These are phyloP conservation scores for Idaea straminata DNA, from an alignment of 2,888 invertebrate species.

Conservation along the genomic window DNA sequence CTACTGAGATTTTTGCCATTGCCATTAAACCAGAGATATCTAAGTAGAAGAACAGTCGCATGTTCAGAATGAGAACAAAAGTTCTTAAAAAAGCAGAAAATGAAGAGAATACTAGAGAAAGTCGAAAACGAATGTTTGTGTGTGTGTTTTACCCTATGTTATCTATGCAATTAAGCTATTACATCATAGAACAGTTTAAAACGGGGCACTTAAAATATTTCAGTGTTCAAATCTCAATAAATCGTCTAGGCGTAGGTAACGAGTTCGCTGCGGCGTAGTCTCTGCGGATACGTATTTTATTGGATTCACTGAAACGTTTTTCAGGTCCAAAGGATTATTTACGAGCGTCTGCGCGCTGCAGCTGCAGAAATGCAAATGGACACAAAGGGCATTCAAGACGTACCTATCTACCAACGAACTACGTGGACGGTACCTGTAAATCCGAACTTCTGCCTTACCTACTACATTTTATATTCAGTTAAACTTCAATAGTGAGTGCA, in stretches of 20 bases:
- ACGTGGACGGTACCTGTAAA: constrained; percentile 11
- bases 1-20: no score
- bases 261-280: constrained; percentile 77
- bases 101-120: no score
- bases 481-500: neutral
- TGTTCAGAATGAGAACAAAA: no score
- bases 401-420: constrained; percentile 24
- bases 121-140: no score
- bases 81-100: no score
- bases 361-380: constrained; percentile 77
- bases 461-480: neutral
- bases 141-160: no score
- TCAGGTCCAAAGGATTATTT: constrained; percentile 79
- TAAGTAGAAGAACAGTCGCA: no score
- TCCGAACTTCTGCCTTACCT: constrained; percentile 10
- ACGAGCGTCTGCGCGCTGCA: constrained; percentile 72
- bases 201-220: constrained; percentile 77
- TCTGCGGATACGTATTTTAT: constrained; percentile 80
- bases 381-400: constrained; percentile 39
- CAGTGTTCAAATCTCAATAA: constrained; percentile 79
- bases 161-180: constrained; percentile 7
- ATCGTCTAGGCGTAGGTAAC: constrained; percentile 77
- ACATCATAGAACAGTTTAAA: constrained; percentile 71
- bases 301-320: constrained; percentile 80
- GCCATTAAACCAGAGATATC: no score